Base-by-base conservation (phyloP, 2,888 invertebrate genomes). In the Serripes groenlandicus region DNA sequence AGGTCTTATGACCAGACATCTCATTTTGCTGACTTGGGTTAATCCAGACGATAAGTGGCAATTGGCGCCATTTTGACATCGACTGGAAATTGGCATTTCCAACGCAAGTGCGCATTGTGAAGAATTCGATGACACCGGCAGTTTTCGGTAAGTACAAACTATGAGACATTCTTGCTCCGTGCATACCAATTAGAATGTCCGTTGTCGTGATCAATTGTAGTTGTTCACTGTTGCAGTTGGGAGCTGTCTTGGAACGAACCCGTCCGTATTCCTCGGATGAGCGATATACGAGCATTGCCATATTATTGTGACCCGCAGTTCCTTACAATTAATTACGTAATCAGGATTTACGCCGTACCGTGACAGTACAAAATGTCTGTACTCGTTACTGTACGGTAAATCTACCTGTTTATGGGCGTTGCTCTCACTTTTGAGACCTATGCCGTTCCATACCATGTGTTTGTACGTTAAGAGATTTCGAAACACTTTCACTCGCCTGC, bases 171-270 rank as follows among this genome's bases (percentile, higher is more conserved):
- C 94, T 94, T 0, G 94, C 94, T 4, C 94, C 94, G 64, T 94
- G 94, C 93, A 94, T 94, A 5, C 94, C 94, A 1, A 94, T 88
- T 11, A 94, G 84, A 71, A 94, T 91, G 83, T 94, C 94, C 0
- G 94, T 92, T 28, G 86, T 75, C 3, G 91, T 66, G 1, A 94
- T 88, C 9, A 89, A 58, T 42, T 91, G 62, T 26, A 94, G 84
- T 84, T 94, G 94, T 21, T 91, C 81, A n/a, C n/a, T n/a, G n/a
- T n/a, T 34, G 85, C 72, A 88, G 94, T 92, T 7, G 85, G 71
- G 37, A 93, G 85, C 18, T 94, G 94, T 21, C 94, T 85, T 3
- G 90, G 86, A 15, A 94, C 89, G 15, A 86, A 74, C 4, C 94
- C 94, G 3, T 77, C 60, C 1, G 93, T 93, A 78, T 94, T 94